Percentiles rank a stretch among this genome's conserved stretches.
These are phyloP conservation scores for Ridgeia piscesae DNA, from an alignment of 1,140 invertebrate genomes.

Conservation along the genomic window DNA sequence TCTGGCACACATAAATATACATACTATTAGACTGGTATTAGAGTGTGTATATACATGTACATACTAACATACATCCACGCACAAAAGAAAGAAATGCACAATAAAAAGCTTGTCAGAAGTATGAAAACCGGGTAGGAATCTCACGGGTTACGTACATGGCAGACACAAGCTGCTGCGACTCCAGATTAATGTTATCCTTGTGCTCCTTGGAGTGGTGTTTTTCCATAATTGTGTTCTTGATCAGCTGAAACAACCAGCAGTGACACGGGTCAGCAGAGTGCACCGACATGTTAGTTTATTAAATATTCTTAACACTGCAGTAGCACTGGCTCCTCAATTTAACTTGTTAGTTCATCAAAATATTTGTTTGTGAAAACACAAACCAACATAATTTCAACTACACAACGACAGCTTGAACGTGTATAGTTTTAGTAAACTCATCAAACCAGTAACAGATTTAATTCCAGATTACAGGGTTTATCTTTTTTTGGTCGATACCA, in stretches of 20 bases:
- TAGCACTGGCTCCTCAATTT: too few relatives aligned
- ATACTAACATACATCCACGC: neutral
- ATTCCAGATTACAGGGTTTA: too few relatives aligned
- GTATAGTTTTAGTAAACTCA: too few relatives aligned
- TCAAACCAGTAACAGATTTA: too few relatives aligned
- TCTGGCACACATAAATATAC: neutral
- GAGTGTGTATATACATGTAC: neutral
- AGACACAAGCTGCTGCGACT: conserved; percentile 8
- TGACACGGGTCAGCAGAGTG: neutral
- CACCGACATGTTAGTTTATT: too few relatives aligned
- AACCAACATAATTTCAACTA: too few relatives aligned
- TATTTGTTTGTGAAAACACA: too few relatives aligned
- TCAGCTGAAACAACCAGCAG: neutral
- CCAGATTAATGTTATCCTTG: conserved; percentile 16
- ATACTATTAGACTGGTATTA: neutral
- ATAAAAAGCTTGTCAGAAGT: neutral
- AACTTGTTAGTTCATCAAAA: too few relatives aligned
- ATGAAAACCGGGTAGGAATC: neutral
- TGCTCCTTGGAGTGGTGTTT: conserved; percentile 16
- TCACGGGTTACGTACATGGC: conserved; percentile 18
- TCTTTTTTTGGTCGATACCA: too few relatives aligned
- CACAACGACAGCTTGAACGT: too few relatives aligned
- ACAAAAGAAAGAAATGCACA: neutral
- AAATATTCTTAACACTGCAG: too few relatives aligned
- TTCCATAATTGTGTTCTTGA: conserved; percentile 22